Evolutionary conservation across 2,888 invertebrate species (phyloP).

Genomic region (Zaprionus lineosus): DNA sequence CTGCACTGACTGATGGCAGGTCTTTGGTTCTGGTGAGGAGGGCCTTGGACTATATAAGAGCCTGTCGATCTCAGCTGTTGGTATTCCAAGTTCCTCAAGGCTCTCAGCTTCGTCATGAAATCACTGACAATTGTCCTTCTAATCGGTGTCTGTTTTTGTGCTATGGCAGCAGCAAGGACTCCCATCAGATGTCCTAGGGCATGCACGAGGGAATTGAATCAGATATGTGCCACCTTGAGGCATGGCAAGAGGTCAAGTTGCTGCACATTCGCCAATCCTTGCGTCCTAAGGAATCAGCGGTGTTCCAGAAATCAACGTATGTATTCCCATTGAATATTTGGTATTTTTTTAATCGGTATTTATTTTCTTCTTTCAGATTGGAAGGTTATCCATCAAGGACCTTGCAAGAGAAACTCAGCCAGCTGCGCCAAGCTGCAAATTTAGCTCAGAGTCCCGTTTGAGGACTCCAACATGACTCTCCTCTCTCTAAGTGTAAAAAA

Average conservation of each 20-base stretch:
- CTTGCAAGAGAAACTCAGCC: neutral
- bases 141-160: neutral
- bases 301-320: constrained; percentile 4
- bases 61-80: fast-evolving
- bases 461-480: too few species aligned
- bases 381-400: neutral
- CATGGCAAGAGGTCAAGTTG: neutral
- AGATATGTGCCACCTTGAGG: constrained; percentile 23
- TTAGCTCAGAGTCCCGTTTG: too few species aligned
- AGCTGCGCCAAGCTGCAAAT: too few species aligned
- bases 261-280: constrained; percentile 33
- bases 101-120: constrained; percentile 25
- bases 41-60: constrained; percentile 41
- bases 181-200: neutral
- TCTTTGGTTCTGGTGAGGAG: too few species aligned
- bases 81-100: neutral
- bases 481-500: too few species aligned
- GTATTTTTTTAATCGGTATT: neutral
- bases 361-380: constrained; percentile 6
- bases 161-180: neutral
- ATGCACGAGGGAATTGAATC: neutral
- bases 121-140: neutral
- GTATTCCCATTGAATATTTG: neutral
- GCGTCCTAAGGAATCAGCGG: constrained; percentile 1
- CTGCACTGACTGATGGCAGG: too few species aligned